Evolutionary conservation across 2,888 invertebrate species (phyloP).

Genomic region (Abscondita cerata): DNA sequence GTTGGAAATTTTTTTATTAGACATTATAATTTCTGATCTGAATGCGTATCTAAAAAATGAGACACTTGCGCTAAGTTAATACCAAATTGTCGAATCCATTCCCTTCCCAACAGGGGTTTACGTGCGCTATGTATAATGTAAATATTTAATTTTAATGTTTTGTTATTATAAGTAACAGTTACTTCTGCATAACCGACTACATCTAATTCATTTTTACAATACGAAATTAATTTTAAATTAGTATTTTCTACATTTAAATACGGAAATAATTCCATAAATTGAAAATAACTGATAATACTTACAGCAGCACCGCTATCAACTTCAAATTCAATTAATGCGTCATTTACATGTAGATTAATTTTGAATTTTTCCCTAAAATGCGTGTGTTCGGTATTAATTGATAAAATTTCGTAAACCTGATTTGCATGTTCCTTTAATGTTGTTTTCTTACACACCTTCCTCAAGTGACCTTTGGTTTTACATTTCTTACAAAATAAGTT

Average conservation of each 20-base stretch:
- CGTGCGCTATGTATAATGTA: neutral
- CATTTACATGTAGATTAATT: neutral
- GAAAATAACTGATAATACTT: neutral
- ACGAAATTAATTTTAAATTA: neutral
- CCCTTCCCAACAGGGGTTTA: neutral
- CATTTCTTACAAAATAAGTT: neutral
- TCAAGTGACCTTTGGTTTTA: neutral
- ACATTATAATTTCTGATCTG: too few relatives aligned
- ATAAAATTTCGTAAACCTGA: neutral
- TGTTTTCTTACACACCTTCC: neutral
- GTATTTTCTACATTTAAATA: neutral
- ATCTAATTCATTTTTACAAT: neutral
- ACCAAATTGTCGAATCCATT: neutral
- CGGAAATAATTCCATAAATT: slow-evolving; percentile 1
- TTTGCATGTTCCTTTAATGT: neutral
- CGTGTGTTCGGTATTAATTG: neutral
- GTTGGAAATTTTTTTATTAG: neutral
- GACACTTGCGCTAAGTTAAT: neutral
- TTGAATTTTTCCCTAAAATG: neutral
- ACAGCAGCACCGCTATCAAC: slow-evolving; percentile 3
- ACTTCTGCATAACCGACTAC: neutral
- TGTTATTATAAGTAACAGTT: neutral
- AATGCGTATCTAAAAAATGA: neutral
- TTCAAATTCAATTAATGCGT: neutral
- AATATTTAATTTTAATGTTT: neutral